Evolutionary conservation across 2,888 invertebrate species (phyloP), one percentile per base, ranked within the genome.

Genomic region (Ceriagrion tenellum): DNA sequence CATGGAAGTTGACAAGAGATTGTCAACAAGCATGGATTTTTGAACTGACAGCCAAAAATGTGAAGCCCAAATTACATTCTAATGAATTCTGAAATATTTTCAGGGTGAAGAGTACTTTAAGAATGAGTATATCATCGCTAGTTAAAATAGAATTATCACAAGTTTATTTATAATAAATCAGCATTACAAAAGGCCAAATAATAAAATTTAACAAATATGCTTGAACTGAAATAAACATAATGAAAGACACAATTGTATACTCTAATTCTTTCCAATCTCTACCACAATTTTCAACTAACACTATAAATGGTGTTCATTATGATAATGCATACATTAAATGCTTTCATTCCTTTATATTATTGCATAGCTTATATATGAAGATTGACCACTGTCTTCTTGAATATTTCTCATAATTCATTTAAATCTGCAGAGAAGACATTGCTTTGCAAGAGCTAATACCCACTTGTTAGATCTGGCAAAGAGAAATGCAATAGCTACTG

Each of bases 131-230:
- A 81, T 35, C 35, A 35, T n/a, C 30, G 12, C 35, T 10, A 1
- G 35, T 81, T 81, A 81, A 81, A 81, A 81, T 81, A 81, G 81
- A 91, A 63, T 91, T 91, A 93, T 93, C 69, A 74, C n/a, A 69
- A 47, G 47, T 93, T 93, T 93, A 93, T 69, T 93, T 69, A 93
- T 93, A 69, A n/a, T 69, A 93, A 93, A 93, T 93, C 93, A 69
- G 93, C 93, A 93, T 93, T 93, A 93, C 93, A 93, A 93, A 93
- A 93, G 63, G 47, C 63, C 63, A 69, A 93, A 93, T 93, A n/a
- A 93, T 93, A 69, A 55, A 69, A 35, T 93, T 69, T 47, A 93
- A 93, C 69, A 93, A 55, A 89, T n/a, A 74, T 47, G 47, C 93
- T 47, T 47, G 47, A 74, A 91, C 69, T 93, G 69, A 93, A 93